Evolutionary conservation across 1,140 invertebrate species (phyloP), one percentile per base, ranked within the genome.

Genomic region (Palaemon carinicauda): DNA sequence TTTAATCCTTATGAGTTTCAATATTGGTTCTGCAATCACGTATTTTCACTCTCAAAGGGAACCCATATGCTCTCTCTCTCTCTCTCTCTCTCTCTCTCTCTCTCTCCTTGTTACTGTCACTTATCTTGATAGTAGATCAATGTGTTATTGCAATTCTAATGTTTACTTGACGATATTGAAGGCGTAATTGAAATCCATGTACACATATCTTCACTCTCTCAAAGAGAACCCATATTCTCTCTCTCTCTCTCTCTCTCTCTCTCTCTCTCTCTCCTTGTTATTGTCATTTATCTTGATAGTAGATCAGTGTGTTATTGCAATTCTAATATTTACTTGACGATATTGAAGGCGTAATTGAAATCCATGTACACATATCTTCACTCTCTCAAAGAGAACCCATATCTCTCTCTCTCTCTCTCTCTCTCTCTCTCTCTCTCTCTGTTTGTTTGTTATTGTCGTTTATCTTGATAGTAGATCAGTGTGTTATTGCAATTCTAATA

Each of bases 341-440:
- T n/a, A n/a, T n/a, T n/a, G n/a, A n/a, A n/a, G n/a, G n/a, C n/a
- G n/a, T n/a, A n/a, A n/a, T n/a, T n/a, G n/a, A n/a, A n/a, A n/a
- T n/a, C n/a, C n/a, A 27, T 29, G 15, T 73, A 12, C 7, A 31
- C 17, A 29, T 33, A 12, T 33, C 12, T 9, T 41, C 33, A n/a
- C n/a, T 75, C 17, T 41, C 31, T 77, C n/a, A 41, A 41, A 9
- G 9, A 41, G 9, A 41, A 9, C 24, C 29, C 24, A 4, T 74
- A 4, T 74, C 71, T 74, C 71, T 74, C 71, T 74, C 71, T 74
- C 71, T 74, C 71, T 77, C 74, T 77, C 74, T 77, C 74, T 77
- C 74, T 77, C 74, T 77, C 74, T 77, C 74, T 77, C 74, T 77
- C 74, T 77, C 74, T 77, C 74, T 77, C 75, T 78, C 75, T 78